Conservation (phyloP, 1,140 invertebrate species). For the Drosophila prosaltans region DNA sequence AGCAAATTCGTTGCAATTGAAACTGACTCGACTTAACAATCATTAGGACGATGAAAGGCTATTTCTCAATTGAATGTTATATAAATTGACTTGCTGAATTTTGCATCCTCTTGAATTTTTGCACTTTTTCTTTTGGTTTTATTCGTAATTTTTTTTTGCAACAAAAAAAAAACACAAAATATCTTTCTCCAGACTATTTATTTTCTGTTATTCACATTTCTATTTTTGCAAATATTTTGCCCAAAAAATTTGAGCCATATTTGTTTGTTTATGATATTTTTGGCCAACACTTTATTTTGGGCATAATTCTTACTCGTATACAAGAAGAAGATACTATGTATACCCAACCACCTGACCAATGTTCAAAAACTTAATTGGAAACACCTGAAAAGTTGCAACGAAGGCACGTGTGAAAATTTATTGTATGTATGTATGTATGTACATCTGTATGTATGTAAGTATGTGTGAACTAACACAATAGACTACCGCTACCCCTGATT, state of each 20-base stretch:
- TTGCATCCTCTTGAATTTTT: not conserved
- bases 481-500: not conserved
- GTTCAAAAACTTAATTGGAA: not conserved
- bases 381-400: not conserved
- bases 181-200: not conserved
- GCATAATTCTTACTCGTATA: not conserved
- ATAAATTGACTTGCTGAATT: not conserved
- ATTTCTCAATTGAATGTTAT: not conserved
- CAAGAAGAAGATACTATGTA: not conserved
- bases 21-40: not conserved
- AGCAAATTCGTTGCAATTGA: not conserved
- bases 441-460: no score
- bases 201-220: not conserved
- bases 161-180: not conserved
- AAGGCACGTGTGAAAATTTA: not conserved
- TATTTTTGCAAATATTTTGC: not conserved
- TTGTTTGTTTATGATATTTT: conserved; percentile 9
- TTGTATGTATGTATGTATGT: not conserved
- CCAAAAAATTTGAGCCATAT: not conserved
- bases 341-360: not conserved
- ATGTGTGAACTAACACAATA: not conserved
- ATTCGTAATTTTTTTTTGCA: not conserved
- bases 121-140: not conserved
- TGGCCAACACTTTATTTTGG: conserved; percentile 3
- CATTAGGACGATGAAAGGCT: not conserved